Evolutionary conservation across 2,888 invertebrate genomes (phyloP).

Genomic region (Meta bourneti): DNA sequence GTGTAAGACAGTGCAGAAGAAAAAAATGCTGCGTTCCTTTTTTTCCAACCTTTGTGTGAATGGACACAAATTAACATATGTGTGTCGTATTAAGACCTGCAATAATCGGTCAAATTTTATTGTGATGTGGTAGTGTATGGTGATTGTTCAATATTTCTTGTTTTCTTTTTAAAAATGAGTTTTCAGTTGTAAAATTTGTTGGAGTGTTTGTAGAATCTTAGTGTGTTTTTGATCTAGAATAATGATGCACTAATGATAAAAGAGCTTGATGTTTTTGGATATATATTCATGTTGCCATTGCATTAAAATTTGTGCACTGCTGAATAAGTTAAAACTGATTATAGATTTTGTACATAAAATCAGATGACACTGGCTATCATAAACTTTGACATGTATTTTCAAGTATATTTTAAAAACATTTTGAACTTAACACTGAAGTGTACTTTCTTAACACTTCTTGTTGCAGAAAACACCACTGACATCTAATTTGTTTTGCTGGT

Average conservation of each 20-base stretch:
- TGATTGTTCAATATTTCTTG: conserved; percentile 60
- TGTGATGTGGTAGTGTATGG: conserved; percentile 69
- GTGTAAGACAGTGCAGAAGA: conserved; percentile 67
- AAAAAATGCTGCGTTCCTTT: conserved; percentile 57
- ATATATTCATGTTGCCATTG: conserved; percentile 77
- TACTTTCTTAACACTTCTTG: conserved; percentile 69
- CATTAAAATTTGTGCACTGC: conserved; percentile 75
- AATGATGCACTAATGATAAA: conserved; percentile 75
- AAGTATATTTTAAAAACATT: conserved; percentile 69
- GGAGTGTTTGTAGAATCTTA: conserved; percentile 75
- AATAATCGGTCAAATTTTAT: conserved; percentile 54
- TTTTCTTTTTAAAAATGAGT: conserved; percentile 45
- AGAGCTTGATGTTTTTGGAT: conserved; percentile 77
- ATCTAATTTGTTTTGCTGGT: conserved; percentile 37
- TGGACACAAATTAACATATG: conserved; percentile 59
- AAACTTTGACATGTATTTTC: conserved; percentile 53
- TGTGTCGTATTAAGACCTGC: conserved; percentile 53
- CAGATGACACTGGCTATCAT: conserved; percentile 56
- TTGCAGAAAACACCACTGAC: conserved; percentile 46
- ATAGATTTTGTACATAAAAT: conserved; percentile 74
- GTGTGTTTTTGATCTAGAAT: conserved; percentile 73
- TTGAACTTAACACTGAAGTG: conserved; percentile 45
- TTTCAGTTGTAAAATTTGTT: conserved; percentile 73
- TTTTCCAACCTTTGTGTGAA: conserved; percentile 49
- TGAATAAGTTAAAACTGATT: conserved; percentile 70